These are phyloP conservation scores for Tringa solitaria DNA, from an alignment of 2,113 vertebrate species.

Conservation along the genomic window DNA sequence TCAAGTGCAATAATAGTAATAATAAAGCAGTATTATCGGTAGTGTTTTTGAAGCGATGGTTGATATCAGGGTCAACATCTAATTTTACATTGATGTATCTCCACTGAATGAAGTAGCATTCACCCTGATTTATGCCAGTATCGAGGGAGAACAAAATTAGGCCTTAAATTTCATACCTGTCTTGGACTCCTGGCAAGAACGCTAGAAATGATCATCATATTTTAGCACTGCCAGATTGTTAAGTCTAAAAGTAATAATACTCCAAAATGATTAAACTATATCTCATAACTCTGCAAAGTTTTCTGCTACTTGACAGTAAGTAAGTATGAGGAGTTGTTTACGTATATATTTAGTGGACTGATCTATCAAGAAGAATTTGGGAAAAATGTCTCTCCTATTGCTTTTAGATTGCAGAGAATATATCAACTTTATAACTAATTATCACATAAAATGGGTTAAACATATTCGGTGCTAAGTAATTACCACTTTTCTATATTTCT, in stretches of 20 bases:
- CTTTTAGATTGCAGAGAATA: neutral
- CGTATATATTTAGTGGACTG: neutral
- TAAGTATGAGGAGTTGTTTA: neutral
- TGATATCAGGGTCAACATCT: neutral
- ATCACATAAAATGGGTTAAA: neutral
- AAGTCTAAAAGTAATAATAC: neutral
- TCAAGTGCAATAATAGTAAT: neutral
- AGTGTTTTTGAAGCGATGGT: neutral
- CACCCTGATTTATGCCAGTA: neutral
- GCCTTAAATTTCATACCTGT: conserved; percentile 32
- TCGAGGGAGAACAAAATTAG: neutral
- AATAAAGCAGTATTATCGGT: neutral
- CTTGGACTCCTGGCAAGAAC: neutral
- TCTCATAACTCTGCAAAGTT: neutral
- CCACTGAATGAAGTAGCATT: neutral
- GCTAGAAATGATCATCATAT: neutral
- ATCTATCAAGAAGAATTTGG: neutral
- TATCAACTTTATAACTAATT: neutral
- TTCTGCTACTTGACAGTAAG: neutral
- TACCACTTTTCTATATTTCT: neutral
- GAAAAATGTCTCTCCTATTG: neutral
- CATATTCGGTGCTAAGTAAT: neutral
- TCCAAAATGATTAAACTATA: neutral
- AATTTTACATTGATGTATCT: neutral
- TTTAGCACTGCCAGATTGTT: neutral